Evolutionary conservation across 2,888 invertebrate species (phyloP), one percentile per base, ranked within the genome.

Genomic region (Choristoneura rosaceana): DNA sequence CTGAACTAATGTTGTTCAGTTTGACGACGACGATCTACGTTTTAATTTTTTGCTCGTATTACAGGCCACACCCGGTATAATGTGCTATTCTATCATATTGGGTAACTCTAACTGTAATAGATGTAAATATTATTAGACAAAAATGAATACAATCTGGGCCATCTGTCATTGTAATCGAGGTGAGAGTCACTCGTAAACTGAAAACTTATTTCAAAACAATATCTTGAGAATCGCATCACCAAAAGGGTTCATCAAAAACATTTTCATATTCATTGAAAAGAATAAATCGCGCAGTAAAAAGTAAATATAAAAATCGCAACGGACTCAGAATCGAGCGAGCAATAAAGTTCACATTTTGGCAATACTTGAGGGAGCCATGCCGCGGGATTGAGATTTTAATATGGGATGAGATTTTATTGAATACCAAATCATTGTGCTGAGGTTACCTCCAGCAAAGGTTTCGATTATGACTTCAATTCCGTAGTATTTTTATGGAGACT

Each of bases 251-350:
- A 55, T 55, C 55, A 25, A 55, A 55, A 65, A 55, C 8, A 55
- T 66, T 66, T 25, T 25, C 52, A 38, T 66, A 66, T 66, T 55
- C 65, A 66, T 66, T 55, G 55, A 52, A 66, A 55, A 66, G 14
- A 9, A 66, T 66, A n/a, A 63, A 41, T 41, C 15, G 25, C 17
- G 38, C 41, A 38, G 41, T 65, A 66, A 66, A 52, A 66, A 14
- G 55, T 41, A 43, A 66, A 66, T 66, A 63, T 61, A 66, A 66
- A 25, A 66, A 55, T 64, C 5, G 52, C 52, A 65, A 65, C 43
- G 17, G 38, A 41, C 55, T 9, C 50, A 55, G 15, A 66, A 66
- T 55, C 65, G 25, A 50, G 10, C 4, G n/a, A 7, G 55, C 41
- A 34, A 41, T 64, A 64, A 64, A 64, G 25, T 41, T 64, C 25